These are phyloP conservation scores for Platichthys flesus DNA, from an alignment of 2,113 vertebrate species.

Conservation along the genomic window DNA sequence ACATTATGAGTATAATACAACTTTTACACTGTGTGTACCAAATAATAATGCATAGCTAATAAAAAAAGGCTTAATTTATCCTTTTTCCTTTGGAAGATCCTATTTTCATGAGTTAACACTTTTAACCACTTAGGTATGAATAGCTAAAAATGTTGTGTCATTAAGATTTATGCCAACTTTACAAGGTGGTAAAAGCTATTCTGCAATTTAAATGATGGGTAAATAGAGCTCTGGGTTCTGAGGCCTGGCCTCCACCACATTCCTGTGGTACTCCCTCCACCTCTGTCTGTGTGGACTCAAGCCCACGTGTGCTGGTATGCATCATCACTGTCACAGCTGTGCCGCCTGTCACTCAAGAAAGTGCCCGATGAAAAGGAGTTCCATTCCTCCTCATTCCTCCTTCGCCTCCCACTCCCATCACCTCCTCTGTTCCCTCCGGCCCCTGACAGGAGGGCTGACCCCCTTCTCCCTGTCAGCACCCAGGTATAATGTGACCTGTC, in stretches of 20 bases:
- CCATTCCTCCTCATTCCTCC: constrained; percentile 52
- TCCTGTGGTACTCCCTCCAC: constrained; percentile 33
- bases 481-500: constrained; percentile 77
- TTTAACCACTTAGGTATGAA: constrained; percentile 11
- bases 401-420: constrained; percentile 41
- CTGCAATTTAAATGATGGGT: constrained; percentile 31
- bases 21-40: background rate
- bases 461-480: constrained; percentile 72
- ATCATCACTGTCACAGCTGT: constrained; percentile 63
- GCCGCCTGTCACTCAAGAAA: constrained; percentile 62
- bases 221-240: constrained; percentile 27
- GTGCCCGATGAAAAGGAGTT: constrained; percentile 45
- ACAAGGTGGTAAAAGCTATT: constrained; percentile 28
- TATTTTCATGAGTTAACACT: background rate
- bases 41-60: background rate
- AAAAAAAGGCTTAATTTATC: background rate
- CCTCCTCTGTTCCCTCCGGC: constrained; percentile 50
- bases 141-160: background rate
- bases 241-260: constrained; percentile 19
- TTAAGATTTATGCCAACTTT: constrained; percentile 32
- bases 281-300: constrained; percentile 36
- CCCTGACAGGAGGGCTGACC: constrained; percentile 69
- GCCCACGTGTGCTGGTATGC: constrained; percentile 49
- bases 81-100: background rate
- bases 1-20: background rate